Percentiles rank a stretch among this genome's conserved stretches.
Evolutionary conservation across 2,797 vertebrate species (phyloP).

Genomic region (Pempheris klunzingeri): DNA sequence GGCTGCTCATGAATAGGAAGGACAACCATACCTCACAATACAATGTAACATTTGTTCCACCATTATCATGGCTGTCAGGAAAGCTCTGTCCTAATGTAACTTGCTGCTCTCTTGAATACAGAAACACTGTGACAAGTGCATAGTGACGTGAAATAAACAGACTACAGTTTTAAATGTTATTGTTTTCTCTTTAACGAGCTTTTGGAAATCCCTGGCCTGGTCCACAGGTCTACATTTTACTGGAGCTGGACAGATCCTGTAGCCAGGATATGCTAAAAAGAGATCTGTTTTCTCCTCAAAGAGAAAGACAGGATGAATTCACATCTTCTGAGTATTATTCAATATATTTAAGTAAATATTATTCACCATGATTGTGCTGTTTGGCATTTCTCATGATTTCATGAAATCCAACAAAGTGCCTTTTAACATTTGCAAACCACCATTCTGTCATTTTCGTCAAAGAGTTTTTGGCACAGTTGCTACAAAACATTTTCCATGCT

Average conservation of each 20-base stretch:
- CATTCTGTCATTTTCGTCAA: constrained; percentile 51
- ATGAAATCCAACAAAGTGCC: constrained; percentile 45
- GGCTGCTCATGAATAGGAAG: background rate
- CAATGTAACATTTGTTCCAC: constrained; percentile 8
- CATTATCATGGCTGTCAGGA: constrained; percentile 29
- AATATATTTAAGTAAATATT: constrained; percentile 60
- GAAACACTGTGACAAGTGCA: constrained; percentile 23
- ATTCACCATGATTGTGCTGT: constrained; percentile 49
- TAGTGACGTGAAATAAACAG: constrained; percentile 49
- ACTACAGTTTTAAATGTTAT: constrained; percentile 51
- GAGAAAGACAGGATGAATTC: constrained; percentile 26
- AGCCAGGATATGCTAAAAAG: constrained; percentile 40
- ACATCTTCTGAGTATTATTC: constrained; percentile 24
- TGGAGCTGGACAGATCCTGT: constrained; percentile 12
- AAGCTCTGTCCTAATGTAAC: constrained; percentile 22
- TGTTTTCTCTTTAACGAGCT: constrained; percentile 46
- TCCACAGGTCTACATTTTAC: constrained; percentile 40
- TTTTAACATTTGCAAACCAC: constrained; percentile 54
- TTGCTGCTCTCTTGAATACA: constrained; percentile 1
- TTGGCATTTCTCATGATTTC: constrained; percentile 39
- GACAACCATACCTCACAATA: background rate
- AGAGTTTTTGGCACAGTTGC: constrained; percentile 54
- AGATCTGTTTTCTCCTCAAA: constrained; percentile 37
- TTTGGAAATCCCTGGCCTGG: constrained; percentile 37
- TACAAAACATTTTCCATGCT: constrained; percentile 36